Evolutionary conservation across 2,797 vertebrate species (phyloP).

Genomic region (Sciurus carolinensis): DNA sequence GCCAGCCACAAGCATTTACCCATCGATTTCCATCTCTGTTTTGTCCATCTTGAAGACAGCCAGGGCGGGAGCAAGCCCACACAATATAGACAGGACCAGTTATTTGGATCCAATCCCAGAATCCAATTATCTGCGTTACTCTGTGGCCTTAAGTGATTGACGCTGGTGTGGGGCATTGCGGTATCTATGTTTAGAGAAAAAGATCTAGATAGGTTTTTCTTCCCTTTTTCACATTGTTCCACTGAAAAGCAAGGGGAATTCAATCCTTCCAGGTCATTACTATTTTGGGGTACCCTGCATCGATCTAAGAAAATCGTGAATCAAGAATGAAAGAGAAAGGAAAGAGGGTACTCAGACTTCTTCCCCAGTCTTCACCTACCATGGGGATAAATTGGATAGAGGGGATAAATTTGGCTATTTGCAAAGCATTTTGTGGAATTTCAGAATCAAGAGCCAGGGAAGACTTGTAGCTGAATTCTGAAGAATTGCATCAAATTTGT

Average conservation of each 20-base stretch:
- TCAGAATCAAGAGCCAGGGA: background rate
- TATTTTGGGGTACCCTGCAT: background rate
- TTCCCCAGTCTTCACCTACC: background rate
- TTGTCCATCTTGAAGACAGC: background rate
- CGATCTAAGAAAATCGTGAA: background rate
- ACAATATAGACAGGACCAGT: background rate
- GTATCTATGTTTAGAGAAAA: background rate
- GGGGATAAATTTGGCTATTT: background rate
- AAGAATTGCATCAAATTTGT: background rate
- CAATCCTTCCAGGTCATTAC: background rate
- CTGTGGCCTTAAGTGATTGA: background rate
- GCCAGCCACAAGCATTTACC: background rate
- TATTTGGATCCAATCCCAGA: background rate
- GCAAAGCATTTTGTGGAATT: constrained; percentile 31
- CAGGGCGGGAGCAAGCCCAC: background rate
- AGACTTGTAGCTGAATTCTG: background rate
- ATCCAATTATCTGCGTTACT: constrained; percentile 9
- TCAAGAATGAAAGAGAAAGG: background rate
- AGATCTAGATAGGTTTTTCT: background rate
- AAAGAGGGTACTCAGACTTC: background rate
- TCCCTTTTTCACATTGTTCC: background rate
- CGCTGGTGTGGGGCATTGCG: background rate
- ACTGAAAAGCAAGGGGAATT: background rate
- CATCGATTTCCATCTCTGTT: background rate
- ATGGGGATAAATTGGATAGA: background rate